Base-by-base conservation (phyloP, 2,888 invertebrate genomes). In the Drosophila yooni region DNA sequence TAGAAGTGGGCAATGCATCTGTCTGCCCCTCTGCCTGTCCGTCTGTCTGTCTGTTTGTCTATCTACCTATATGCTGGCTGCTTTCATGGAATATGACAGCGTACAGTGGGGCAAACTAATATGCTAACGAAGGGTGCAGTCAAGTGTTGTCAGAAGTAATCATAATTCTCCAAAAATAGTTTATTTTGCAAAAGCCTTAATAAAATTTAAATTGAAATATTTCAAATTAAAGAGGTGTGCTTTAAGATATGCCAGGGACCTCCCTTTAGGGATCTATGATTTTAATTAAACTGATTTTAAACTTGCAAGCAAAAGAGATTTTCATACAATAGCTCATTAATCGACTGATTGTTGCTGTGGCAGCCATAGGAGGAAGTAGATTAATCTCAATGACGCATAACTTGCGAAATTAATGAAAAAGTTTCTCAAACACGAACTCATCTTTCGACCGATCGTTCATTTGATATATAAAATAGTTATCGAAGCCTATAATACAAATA, bases 1-100 rank as follows among this genome's bases (percentile, higher is more conserved):
- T 82, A 78, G 85, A 86, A 86, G 62, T 82, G 86, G 83, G 75
- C 85, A 88, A 82, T 78, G 89, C 69, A 78, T 83, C 70, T 54
- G 40, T 25, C 58, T 34, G 56, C 10, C 29, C 6, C 18, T 2
- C 18, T 3, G 46, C 21, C 62, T 48, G 52, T 62, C 31, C 31
- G 29, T 36, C 31, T 59, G 29, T 33, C 64, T 58, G 38, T 34
- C 54, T 50, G 53, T 61, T 21, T 25, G 33, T 40, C 25, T 62
- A 50, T 48, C 57, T 61, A 38, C 38, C 57, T 53, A 69, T 70
- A 75, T 66, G 70, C 65, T 58, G 46, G 51, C 63, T 64, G 51
- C 43, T 66, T 70, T 63, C 50, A 61, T 43, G 53, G 66, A 80
- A 76, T 60, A 70, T 63, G 70, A 63, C 70, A 48, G 40, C n/a